These are phyloP conservation scores for Scaptomyza tumidula DNA, from an alignment of 2,888 invertebrate genomes.

Conservation along the genomic window DNA sequence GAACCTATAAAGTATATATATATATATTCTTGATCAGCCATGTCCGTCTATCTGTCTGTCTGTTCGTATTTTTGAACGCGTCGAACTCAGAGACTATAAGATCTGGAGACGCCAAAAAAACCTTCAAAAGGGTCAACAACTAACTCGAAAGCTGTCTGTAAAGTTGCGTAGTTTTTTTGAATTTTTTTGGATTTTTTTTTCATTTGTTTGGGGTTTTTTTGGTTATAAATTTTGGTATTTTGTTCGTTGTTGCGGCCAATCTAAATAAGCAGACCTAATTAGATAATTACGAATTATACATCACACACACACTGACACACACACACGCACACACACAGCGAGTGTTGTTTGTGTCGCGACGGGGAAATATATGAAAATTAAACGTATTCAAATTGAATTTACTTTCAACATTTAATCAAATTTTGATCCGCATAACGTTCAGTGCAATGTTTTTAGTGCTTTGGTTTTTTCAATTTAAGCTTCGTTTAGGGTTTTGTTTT, in stretches of 20 bases:
- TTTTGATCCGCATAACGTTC: slow-evolving; percentile 62
- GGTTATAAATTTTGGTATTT: background rate
- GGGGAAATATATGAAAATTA: slow-evolving; percentile 79
- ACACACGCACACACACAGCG: background rate
- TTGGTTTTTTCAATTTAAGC: slow-evolving; percentile 60
- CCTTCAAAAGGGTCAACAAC: too few relatives aligned
- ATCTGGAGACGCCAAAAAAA: too few relatives aligned
- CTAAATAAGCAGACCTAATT: slow-evolving; percentile 49
- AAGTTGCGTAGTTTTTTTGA: background rate
- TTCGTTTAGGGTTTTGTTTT: slow-evolving; percentile 51
- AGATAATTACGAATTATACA: slow-evolving; percentile 62
- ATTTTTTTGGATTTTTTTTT: background rate
- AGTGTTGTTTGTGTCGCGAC: slow-evolving; percentile 20
- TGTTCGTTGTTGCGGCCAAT: slow-evolving; percentile 6
- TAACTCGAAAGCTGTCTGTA: background rate
- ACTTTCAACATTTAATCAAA: slow-evolving; percentile 73
- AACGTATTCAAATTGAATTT: slow-evolving; percentile 78
- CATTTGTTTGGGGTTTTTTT: background rate
- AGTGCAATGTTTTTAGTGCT: slow-evolving; percentile 52
- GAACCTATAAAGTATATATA: too few relatives aligned
- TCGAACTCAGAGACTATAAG: too few relatives aligned
- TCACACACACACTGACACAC: slow-evolving; percentile 41
- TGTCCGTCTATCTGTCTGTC: too few relatives aligned
- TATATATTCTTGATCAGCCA: too few relatives aligned
- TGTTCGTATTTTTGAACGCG: too few relatives aligned